These are phyloP conservation scores for Hirtodrosophila trivittata DNA, from an alignment of 2,888 invertebrate genomes.

Conservation along the genomic window DNA sequence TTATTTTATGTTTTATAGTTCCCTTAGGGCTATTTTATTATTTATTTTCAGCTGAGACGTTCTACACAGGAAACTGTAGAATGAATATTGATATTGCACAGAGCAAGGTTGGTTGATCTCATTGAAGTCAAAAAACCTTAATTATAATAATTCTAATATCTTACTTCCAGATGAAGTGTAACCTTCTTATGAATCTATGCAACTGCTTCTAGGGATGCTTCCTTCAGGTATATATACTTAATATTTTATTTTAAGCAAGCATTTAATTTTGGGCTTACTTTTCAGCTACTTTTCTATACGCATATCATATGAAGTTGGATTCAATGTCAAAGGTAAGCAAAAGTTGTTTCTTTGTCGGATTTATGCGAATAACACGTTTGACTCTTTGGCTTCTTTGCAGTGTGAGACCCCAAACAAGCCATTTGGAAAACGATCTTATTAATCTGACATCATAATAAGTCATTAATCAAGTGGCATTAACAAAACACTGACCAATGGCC, in stretches of 20 bases:
- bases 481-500: slow-evolving; percentile 67
- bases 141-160: no score
- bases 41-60: no score
- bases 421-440: slow-evolving; percentile 82
- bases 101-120: no score
- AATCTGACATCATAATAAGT: slow-evolving; percentile 83
- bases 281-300: slow-evolving; percentile 13
- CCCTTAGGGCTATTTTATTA: no score
- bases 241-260: not conserved
- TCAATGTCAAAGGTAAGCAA: slow-evolving; percentile 58
- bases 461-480: slow-evolving; percentile 82
- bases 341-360: slow-evolving; percentile 35
- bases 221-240: no score
- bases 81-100: no score
- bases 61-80: no score
- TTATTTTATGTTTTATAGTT: slow-evolving; percentile 1
- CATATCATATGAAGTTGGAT: slow-evolving; percentile 2
- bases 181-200: no score
- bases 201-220: no score
- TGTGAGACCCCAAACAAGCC: slow-evolving; percentile 42
- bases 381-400: slow-evolving; percentile 40
- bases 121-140: no score
- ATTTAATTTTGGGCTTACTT: slow-evolving; percentile 12
- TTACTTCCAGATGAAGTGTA: no score
- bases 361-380: slow-evolving; percentile 52